These are phyloP conservation scores for Acanthurus leucopareius DNA, from an alignment of 2,797 vertebrate species.

Conservation along the genomic window DNA sequence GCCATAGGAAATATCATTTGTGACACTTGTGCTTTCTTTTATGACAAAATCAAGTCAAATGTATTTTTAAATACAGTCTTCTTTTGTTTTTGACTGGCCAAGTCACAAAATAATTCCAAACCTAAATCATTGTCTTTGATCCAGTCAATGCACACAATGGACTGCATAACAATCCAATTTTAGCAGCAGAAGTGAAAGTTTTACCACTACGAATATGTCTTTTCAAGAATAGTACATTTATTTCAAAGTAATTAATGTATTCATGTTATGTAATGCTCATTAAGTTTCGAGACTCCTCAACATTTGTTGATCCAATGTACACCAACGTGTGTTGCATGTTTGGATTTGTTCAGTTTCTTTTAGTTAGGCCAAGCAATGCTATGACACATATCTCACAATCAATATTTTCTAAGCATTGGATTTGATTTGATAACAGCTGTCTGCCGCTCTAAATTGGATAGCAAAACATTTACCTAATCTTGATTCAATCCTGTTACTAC, in stretches of 20 bases:
- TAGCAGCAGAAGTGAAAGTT: too few species aligned
- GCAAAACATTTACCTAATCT: constrained; percentile 57
- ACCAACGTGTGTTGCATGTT: not conserved
- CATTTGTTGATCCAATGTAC: constrained; percentile 2
- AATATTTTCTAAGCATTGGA: not conserved
- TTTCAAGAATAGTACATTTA: not conserved
- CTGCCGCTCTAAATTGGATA: constrained; percentile 29
- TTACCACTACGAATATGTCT: not conserved
- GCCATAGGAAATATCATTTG: too few species aligned
- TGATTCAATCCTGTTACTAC: constrained; percentile 59
- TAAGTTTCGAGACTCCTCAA: constrained; percentile 1
- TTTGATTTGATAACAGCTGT: constrained; percentile 29
- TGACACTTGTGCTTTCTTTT: too few species aligned
- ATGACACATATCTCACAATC: not conserved
- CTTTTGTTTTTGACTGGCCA: too few species aligned
- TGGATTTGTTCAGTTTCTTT: not conserved
- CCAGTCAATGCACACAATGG: too few species aligned
- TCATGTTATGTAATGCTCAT: constrained; percentile 12
- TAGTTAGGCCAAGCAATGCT: not conserved
- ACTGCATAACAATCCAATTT: too few species aligned
- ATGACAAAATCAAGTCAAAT: too few species aligned
- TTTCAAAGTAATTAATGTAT: constrained; percentile 1
- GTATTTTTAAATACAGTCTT: too few species aligned
- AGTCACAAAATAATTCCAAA: too few species aligned
- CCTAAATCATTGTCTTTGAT: too few species aligned